Conservation (phyloP, 2,888 invertebrate species). For the Zhuqinia jingwanae region DNA sequence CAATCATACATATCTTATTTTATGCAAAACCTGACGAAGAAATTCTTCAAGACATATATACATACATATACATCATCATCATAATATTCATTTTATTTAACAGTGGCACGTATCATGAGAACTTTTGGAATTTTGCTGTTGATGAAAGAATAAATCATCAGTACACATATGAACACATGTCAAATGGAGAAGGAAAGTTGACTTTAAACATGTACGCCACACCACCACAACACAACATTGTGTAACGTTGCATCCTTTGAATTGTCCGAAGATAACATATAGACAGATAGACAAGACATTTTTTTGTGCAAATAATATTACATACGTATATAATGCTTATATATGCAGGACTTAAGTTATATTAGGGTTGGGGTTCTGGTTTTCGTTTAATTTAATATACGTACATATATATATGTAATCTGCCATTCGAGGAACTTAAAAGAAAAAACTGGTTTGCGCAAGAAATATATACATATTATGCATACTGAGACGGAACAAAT, state of each 20-base stretch:
- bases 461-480: slow-evolving; percentile 29
- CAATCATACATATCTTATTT: not conserved
- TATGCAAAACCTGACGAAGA: too few species aligned
- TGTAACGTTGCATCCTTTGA: too few species aligned
- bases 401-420: too few species aligned
- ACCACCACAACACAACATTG: too few species aligned
- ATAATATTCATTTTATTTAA: too few species aligned
- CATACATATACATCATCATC: too few species aligned
- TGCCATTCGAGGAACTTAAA: slow-evolving; percentile 28
- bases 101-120: slow-evolving; percentile 56
- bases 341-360: too few species aligned
- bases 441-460: slow-evolving; percentile 61
- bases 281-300: too few species aligned
- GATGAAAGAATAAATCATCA: slow-evolving; percentile 55
- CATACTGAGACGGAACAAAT: not conserved
- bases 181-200: slow-evolving; percentile 36
- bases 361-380: too few species aligned
- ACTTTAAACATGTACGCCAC: too few species aligned
- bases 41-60: not conserved
- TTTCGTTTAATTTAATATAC: not conserved
- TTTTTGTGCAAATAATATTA: not conserved
- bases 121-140: slow-evolving; percentile 57
- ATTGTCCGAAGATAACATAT: too few species aligned
- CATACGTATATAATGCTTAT: too few species aligned
- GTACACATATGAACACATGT: not conserved